Evolutionary conservation across 2,113 vertebrate genomes (phyloP).

Genomic region (Pholis gunnellus): DNA sequence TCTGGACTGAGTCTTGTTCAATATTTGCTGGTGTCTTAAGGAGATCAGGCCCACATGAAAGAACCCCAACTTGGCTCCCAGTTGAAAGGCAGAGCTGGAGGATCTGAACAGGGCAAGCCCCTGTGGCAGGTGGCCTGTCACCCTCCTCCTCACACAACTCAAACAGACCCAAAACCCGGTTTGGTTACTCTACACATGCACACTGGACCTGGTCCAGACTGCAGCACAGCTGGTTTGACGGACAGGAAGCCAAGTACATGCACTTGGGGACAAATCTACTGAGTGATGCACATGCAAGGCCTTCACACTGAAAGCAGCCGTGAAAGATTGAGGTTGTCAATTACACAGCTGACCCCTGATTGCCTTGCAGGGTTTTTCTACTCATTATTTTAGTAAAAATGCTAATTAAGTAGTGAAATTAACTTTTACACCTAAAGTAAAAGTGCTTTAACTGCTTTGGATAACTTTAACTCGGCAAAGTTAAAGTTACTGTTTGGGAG

Average conservation of each 20-base stretch:
- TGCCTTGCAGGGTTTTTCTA: neutral
- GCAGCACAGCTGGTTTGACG: slow-evolving; percentile 66
- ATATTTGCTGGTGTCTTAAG: slow-evolving; percentile 79
- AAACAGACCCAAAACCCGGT: slow-evolving; percentile 66
- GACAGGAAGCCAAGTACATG: slow-evolving; percentile 61
- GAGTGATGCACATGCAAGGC: slow-evolving; percentile 47
- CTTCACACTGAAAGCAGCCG: slow-evolving; percentile 23
- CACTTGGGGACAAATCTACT: slow-evolving; percentile 46
- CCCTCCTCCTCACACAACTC: slow-evolving; percentile 67
- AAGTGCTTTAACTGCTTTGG: neutral
- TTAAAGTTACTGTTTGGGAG: neutral
- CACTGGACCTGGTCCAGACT: slow-evolving; percentile 68
- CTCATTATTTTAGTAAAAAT: neutral
- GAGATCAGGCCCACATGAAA: slow-evolving; percentile 81
- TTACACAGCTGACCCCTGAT: slow-evolving; percentile 33
- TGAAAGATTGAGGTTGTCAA: slow-evolving; percentile 28
- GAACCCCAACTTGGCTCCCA: slow-evolving; percentile 74
- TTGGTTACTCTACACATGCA: slow-evolving; percentile 72
- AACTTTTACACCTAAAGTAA: neutral
- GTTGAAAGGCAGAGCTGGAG: slow-evolving; percentile 74
- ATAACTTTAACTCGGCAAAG: neutral
- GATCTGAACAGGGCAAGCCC: slow-evolving; percentile 71
- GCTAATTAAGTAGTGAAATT: neutral
- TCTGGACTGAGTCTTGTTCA: slow-evolving; percentile 76
- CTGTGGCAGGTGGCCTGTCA: slow-evolving; percentile 77